phyloP scores from a whole-genome alignment of 2,113 vertebrate genomes.

The Rhineura floridana region DNA sequence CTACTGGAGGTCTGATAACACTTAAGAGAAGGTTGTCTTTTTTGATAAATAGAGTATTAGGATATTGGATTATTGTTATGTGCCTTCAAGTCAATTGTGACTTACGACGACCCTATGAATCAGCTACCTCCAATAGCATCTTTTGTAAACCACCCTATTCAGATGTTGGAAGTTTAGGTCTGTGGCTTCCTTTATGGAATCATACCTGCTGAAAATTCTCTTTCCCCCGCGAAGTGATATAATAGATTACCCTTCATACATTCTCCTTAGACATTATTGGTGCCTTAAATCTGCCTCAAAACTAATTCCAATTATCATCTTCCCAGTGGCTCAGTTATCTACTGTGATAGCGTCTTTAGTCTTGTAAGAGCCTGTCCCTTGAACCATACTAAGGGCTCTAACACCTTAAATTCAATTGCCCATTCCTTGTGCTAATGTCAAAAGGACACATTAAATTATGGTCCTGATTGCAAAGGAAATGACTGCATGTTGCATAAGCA shows the following conservation, averaged over 20 bases:
- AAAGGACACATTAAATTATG: not conserved
- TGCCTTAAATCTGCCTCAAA: not conserved
- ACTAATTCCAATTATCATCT: not conserved
- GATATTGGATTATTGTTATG: too few species aligned
- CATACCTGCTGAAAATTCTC: too few species aligned
- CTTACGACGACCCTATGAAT: too few species aligned
- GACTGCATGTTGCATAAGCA: not conserved
- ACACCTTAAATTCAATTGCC: not conserved
- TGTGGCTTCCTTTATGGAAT: too few species aligned
- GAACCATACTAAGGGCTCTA: not conserved
- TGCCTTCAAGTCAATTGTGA: too few species aligned
- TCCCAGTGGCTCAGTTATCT: not conserved
- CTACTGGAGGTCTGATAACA: not conserved
- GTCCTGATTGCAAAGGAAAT: not conserved
- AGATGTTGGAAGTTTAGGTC: too few species aligned
- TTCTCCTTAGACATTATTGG: not conserved
- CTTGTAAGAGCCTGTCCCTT: not conserved
- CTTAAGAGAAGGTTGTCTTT: not conserved
- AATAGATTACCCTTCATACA: not conserved
- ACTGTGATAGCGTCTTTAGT: not conserved
- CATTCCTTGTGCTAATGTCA: not conserved
- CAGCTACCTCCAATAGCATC: too few species aligned
- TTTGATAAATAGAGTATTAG: not conserved
- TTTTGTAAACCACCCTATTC: too few species aligned
- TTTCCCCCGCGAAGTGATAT: too few species aligned